These are phyloP conservation scores for Coptodon bakossiorum DNA, from an alignment of 2,113 vertebrate genomes.

Conservation along the genomic window DNA sequence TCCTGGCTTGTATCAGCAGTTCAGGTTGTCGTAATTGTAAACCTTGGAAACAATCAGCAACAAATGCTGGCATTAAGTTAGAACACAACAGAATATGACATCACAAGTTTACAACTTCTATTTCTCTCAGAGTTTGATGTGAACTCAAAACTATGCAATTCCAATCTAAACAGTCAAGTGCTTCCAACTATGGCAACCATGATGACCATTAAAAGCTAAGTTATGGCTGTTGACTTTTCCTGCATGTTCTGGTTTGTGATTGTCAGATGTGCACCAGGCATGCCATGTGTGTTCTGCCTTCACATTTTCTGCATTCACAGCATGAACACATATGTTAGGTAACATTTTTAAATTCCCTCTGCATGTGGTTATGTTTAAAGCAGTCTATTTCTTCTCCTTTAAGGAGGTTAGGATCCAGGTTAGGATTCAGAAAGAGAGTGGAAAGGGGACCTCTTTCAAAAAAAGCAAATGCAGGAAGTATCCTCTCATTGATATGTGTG, in stretches of 20 bases:
- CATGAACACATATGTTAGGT: background rate
- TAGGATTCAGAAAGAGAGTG: background rate
- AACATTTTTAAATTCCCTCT: background rate
- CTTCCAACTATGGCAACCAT: background rate
- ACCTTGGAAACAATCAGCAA: background rate
- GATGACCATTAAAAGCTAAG: background rate
- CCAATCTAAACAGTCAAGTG: background rate
- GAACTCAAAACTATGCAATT: background rate
- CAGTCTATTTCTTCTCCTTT: background rate
- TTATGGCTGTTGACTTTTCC: background rate
- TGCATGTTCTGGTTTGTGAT: background rate
- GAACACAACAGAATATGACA: background rate
- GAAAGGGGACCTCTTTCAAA: background rate
- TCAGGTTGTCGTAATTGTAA: background rate
- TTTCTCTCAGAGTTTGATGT: background rate
- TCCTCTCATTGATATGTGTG: background rate
- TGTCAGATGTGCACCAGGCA: background rate
- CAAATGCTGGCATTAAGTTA: background rate
- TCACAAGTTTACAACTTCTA: background rate
- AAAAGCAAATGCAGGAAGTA: background rate
- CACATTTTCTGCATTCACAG: background rate
- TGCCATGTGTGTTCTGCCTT: background rate
- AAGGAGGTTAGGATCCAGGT: background rate
- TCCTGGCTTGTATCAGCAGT: accelerated
- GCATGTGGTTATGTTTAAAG: background rate